Conservation (phyloP, 2,888 invertebrate genomes). For the Aphodius granarius region DNA sequence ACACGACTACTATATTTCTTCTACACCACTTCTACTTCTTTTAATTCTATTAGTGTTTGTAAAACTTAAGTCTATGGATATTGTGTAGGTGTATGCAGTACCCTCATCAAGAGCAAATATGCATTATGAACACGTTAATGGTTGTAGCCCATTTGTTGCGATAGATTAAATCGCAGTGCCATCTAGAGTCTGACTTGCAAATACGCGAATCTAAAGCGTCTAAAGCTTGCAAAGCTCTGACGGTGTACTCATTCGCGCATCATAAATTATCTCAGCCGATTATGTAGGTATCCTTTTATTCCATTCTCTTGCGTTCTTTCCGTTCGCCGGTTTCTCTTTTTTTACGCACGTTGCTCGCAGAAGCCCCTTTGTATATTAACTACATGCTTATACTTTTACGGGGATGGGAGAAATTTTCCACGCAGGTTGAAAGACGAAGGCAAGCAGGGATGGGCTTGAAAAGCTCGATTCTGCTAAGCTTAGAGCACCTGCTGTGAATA, state of each 20-base stretch:
- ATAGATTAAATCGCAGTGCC: not conserved
- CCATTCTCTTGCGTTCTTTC: not conserved
- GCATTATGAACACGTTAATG: not conserved
- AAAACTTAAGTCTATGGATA: not conserved
- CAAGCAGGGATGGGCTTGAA: not conserved
- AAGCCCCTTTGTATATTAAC: not conserved
- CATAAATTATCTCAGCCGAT: not conserved
- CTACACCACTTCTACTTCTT: too few relatives aligned
- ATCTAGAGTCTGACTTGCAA: not conserved
- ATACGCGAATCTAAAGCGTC: not conserved
- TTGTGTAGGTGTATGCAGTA: not conserved
- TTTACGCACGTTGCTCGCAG: not conserved
- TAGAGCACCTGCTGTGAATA: not conserved
- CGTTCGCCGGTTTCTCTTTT: not conserved
- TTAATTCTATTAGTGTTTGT: too few relatives aligned
- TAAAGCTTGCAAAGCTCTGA: too few relatives aligned
- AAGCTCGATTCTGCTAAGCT: not conserved
- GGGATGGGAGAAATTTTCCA: not conserved
- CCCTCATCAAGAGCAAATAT: not conserved
- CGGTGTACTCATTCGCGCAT: not conserved
- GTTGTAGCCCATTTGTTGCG: not conserved
- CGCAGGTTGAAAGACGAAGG: not conserved
- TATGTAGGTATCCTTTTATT: not conserved
- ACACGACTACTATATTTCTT: too few relatives aligned
- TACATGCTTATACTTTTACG: not conserved